Evolutionary conservation across 2,113 vertebrate genomes (phyloP).

Genomic region (Lota lota): DNA sequence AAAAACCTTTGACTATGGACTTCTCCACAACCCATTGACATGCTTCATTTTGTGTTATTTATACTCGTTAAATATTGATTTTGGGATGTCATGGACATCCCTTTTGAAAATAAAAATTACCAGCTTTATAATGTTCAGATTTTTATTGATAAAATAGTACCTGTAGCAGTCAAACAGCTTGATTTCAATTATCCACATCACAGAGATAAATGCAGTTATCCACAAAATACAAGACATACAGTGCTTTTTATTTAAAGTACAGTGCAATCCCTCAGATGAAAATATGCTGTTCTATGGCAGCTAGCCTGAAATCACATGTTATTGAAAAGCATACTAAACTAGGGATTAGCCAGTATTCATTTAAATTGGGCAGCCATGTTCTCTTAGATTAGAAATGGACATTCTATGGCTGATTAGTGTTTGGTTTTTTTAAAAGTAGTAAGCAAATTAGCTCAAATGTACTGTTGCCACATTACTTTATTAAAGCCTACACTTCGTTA

Average conservation of each 20-base stretch:
- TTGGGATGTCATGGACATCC: background rate
- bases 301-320: constrained; percentile 24
- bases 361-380: constrained; percentile 36
- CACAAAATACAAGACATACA: constrained; percentile 51
- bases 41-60: constrained; percentile 5
- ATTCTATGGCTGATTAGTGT: constrained; percentile 7
- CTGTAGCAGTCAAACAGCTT: constrained; percentile 61
- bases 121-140: constrained; percentile 28
- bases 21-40: background rate
- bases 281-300: constrained; percentile 26
- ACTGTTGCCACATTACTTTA: constrained; percentile 23
- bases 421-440: constrained; percentile 21
- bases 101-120: constrained; percentile 14
- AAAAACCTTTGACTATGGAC: background rate
- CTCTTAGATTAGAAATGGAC: constrained; percentile 24
- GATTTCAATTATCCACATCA: constrained; percentile 53
- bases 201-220: constrained; percentile 59
- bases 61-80: background rate
- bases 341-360: constrained; percentile 26
- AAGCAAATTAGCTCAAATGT: constrained; percentile 4
- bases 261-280: constrained; percentile 42
- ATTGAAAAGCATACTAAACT: constrained; percentile 17
- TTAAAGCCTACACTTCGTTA: background rate
- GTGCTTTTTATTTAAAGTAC: constrained; percentile 46
- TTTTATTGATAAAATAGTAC: constrained; percentile 77